These are phyloP conservation scores for Beris morrisii DNA, from an alignment of 2,888 invertebrate genomes.

Conservation along the genomic window DNA sequence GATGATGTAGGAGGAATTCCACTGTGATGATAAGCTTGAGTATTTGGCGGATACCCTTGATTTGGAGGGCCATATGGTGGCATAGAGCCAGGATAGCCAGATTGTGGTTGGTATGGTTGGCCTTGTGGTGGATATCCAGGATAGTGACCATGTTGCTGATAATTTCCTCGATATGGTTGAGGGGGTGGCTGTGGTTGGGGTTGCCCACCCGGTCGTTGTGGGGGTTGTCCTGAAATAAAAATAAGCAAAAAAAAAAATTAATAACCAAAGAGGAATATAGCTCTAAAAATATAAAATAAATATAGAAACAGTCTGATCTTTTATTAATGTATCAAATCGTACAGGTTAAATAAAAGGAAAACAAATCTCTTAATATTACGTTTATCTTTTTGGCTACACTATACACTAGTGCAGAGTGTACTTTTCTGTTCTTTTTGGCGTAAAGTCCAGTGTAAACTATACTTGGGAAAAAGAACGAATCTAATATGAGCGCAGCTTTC, in stretches of 20 bases:
- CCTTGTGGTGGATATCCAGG: constrained; percentile 61
- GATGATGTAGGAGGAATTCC: constrained; percentile 54
- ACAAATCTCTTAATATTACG: too few relatives aligned
- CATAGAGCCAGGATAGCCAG: constrained; percentile 60
- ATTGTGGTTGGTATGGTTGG: constrained; percentile 61
- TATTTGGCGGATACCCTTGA: constrained; percentile 63
- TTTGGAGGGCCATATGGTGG: constrained; percentile 52
- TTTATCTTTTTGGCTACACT: too few relatives aligned
- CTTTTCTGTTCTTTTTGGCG: too few relatives aligned
- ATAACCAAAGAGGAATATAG: background rate
- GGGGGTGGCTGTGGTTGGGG: constrained; percentile 62
- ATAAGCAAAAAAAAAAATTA: constrained; percentile 1
- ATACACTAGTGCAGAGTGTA: too few relatives aligned
- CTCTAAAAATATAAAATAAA: too few relatives aligned
- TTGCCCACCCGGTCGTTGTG: constrained; percentile 58
- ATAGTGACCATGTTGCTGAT: constrained; percentile 60
- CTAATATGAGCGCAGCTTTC: too few relatives aligned
- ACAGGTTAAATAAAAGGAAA: too few relatives aligned
- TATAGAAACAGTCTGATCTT: too few relatives aligned
- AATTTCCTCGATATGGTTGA: constrained; percentile 60
- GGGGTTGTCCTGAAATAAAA: constrained; percentile 59
- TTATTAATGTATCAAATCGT: too few relatives aligned
- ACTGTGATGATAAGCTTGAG: constrained; percentile 61
- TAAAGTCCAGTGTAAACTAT: too few relatives aligned
- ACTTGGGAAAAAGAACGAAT: too few relatives aligned